phyloP scores from a whole-genome alignment of 2,797 vertebrate species.

The Setipinna tenuifilis region DNA sequence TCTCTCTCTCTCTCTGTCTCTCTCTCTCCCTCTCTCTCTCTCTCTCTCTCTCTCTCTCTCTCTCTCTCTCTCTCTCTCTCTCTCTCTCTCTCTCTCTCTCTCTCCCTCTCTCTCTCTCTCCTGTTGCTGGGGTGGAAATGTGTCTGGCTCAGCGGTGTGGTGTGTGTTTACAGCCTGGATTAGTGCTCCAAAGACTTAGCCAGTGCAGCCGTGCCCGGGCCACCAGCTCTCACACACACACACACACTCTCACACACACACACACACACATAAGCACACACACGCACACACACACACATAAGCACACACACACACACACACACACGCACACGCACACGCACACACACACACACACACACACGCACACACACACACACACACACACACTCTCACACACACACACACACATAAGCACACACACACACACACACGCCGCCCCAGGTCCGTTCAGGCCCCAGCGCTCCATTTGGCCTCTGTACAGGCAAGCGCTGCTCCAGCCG shows the following conservation, averaged over 20 bases:
- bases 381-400: background rate
- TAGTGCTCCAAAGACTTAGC: background rate
- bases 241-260: background rate
- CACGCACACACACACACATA: background rate
- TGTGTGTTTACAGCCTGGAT: constrained; percentile 9
- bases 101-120: background rate
- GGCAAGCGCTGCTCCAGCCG: too few species aligned
- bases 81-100: too few species aligned
- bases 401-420: background rate
- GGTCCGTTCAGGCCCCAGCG: background rate
- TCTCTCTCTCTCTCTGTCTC: too few species aligned
- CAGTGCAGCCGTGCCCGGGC: background rate
- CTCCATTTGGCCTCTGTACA: too few species aligned
- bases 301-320: background rate
- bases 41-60: too few species aligned
- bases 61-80: too few species aligned
- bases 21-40: too few species aligned
- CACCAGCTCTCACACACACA: background rate
- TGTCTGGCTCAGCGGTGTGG: background rate
- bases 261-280: background rate
- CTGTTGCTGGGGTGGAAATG: background rate
- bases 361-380: background rate
- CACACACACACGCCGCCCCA: background rate
- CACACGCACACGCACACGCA: background rate
- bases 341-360: background rate